phyloP scores from a whole-genome alignment of 2,113 vertebrate species.

The Aix galericulata region DNA sequence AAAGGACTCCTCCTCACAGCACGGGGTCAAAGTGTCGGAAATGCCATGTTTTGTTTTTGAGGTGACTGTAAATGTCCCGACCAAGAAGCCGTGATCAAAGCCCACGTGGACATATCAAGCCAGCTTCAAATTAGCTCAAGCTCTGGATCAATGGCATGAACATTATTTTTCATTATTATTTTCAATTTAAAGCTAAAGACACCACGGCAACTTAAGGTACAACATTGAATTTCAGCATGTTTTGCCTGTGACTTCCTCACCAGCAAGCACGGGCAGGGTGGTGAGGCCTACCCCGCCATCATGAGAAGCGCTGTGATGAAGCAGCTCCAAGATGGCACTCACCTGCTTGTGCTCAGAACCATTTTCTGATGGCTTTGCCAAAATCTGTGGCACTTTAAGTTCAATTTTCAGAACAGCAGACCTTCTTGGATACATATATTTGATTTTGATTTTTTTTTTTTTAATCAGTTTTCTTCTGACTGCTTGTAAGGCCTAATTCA shows the following conservation, averaged over 20 bases:
- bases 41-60: background rate
- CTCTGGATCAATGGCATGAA: background rate
- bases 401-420: background rate
- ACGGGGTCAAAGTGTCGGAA: too few species aligned
- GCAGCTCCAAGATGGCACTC: background rate
- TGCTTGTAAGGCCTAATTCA: background rate
- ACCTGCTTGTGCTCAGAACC: background rate
- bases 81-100: background rate
- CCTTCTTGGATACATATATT: background rate
- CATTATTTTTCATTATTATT: too few species aligned
- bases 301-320: accelerated
- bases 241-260: background rate
- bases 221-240: background rate
- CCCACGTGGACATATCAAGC: accelerated
- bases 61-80: background rate
- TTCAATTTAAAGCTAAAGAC: background rate
- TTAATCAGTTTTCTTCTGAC: background rate
- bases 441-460: background rate
- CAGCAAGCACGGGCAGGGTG: background rate
- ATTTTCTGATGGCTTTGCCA: background rate
- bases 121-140: background rate
- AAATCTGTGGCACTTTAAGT: background rate
- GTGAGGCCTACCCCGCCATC: accelerated
- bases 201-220: background rate
- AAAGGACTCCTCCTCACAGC: background rate